phyloP scores from a whole-genome alignment of 2,113 vertebrate genomes.

The Heterocephalus glaber region DNA sequence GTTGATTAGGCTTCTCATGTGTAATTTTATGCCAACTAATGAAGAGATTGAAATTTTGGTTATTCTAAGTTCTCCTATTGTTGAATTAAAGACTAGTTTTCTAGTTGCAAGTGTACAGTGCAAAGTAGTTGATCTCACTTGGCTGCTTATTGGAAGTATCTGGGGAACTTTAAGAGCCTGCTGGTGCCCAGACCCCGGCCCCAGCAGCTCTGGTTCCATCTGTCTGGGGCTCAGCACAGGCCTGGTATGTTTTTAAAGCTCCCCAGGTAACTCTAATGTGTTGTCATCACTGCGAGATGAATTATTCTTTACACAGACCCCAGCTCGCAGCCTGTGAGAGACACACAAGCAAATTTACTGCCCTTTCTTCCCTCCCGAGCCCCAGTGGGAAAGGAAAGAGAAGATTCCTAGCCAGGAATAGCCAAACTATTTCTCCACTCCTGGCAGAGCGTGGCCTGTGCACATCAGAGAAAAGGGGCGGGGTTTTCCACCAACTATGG shows the following conservation, averaged over 20 bases:
- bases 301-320: neutral
- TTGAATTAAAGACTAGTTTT: neutral
- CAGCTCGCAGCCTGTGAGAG: neutral
- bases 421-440: neutral
- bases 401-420: neutral
- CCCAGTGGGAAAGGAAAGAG: constrained; percentile 1
- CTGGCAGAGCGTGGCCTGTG: neutral
- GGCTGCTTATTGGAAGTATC: neutral
- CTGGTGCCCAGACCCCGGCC: neutral
- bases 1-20: neutral
- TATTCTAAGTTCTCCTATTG: neutral
- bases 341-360: constrained; percentile 32
- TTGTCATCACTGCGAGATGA: neutral
- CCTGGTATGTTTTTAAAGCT: neutral
- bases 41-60: neutral
- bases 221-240: neutral
- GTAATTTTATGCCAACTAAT: neutral
- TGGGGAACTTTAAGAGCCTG: neutral
- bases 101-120: neutral
- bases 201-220: neutral
- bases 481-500: neutral
- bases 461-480: neutral
- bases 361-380: neutral
- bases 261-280: constrained; percentile 12
- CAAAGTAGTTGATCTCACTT: neutral